A percentile compares a stretch with the other conserved stretches of the same genome.
phyloP scores from a whole-genome alignment of 2,797 vertebrate genomes.

The Squalus acanthias region DNA sequence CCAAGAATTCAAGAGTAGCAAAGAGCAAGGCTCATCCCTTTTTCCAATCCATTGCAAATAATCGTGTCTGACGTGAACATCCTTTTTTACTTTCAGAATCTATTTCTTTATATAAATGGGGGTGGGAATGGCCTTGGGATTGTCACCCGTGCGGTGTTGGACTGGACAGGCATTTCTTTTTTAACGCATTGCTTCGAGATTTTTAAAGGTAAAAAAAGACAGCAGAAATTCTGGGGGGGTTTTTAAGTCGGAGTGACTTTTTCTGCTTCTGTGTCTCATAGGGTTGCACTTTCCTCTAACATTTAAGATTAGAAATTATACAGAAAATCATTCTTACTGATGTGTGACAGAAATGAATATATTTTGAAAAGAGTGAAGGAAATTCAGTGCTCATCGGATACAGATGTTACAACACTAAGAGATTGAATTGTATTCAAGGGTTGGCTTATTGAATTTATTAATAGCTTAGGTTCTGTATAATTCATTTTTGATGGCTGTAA shows the following conservation, averaged over 20 bases:
- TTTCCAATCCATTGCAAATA: neutral
- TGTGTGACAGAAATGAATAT: neutral
- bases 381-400: neutral
- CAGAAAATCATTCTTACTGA: neutral
- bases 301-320: slow-evolving; percentile 9
- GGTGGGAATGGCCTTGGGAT: neutral
- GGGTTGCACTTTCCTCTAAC: neutral
- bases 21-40: neutral
- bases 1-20: neutral
- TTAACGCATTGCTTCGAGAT: neutral
- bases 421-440: neutral
- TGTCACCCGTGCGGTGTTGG: neutral
- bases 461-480: neutral
- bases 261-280: neutral
- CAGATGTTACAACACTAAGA: neutral
- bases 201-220: neutral
- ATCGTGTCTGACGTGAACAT: neutral
- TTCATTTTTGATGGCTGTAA: neutral
- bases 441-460: neutral
- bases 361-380: neutral
- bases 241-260: neutral
- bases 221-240: neutral
- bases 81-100: neutral
- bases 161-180: neutral
- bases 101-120: neutral